These are phyloP conservation scores for Hybognathus amarus DNA, from an alignment of 2,797 vertebrate species.

Conservation along the genomic window DNA sequence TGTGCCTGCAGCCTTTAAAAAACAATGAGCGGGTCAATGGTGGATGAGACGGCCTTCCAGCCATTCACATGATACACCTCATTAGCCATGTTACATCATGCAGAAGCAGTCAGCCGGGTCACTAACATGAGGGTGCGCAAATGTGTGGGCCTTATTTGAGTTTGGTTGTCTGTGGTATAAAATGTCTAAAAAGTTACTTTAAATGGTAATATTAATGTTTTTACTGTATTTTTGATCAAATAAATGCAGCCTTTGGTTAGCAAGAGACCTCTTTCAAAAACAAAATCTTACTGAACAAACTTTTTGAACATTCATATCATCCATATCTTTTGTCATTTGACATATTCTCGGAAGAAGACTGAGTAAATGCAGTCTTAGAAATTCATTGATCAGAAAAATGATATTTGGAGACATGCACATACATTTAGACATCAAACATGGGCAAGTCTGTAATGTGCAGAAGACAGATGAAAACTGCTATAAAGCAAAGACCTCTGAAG, in stretches of 20 bases:
- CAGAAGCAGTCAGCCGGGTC: background rate
- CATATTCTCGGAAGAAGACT: background rate
- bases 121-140: background rate
- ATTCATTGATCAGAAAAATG: background rate
- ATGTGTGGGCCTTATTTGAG: background rate
- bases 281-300: background rate
- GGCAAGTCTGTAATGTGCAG: too few relatives aligned
- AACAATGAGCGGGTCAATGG: conserved; percentile 36
- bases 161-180: background rate
- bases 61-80: conserved; percentile 34
- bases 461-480: too few relatives aligned
- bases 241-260: too few relatives aligned
- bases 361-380: background rate
- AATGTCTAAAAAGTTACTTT: background rate
- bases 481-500: too few relatives aligned
- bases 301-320: background rate
- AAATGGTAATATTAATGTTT: too few relatives aligned
- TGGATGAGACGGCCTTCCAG: conserved; percentile 21
- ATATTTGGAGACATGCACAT: background rate
- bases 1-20: conserved; percentile 40
- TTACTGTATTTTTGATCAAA: too few relatives aligned
- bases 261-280: background rate
- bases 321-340: background rate
- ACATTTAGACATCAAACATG: too few relatives aligned
- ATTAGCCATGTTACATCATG: conserved; percentile 20